These are phyloP conservation scores for Callyntrura sp. DNA, from an alignment of 2,888 invertebrate species.

Conservation along the genomic window DNA sequence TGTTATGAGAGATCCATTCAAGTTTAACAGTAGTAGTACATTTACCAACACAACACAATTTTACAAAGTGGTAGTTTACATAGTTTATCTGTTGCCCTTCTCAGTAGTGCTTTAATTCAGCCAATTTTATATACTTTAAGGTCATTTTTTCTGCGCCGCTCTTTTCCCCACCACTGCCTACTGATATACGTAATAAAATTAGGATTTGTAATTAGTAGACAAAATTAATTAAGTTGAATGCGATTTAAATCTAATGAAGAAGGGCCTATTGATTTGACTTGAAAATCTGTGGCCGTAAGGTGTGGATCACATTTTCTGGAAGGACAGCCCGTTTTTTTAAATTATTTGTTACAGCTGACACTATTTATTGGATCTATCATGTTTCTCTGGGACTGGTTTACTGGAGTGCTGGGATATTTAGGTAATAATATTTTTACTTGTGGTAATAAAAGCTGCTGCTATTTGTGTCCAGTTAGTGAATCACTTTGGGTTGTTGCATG, in stretches of 20 bases:
- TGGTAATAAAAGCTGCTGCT: too few relatives aligned
- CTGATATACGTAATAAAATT: neutral
- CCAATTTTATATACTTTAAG: conserved; percentile 59
- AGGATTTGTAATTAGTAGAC: neutral
- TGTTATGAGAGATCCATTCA: conserved; percentile 40
- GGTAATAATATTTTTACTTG: conserved; percentile 88
- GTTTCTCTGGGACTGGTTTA: conserved; percentile 99
- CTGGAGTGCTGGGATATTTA: conserved; percentile 96
- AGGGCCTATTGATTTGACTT: conserved; percentile 61
- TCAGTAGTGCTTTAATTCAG: conserved; percentile 57
- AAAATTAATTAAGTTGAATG: conserved; percentile 32
- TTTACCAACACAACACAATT: neutral
- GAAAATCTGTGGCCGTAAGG: conserved; percentile 52
- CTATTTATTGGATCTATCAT: conserved; percentile 86
- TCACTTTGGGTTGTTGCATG: too few relatives aligned
- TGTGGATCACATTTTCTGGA: neutral
- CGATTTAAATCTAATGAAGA: conserved; percentile 53
- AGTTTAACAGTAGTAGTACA: conserved; percentile 54
- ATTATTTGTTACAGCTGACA: conserved; percentile 55
- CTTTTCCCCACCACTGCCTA: conserved; percentile 7
- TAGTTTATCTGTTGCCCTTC: conserved; percentile 47
- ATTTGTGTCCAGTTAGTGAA: too few relatives aligned
- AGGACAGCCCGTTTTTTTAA: neutral
- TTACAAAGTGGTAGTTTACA: conserved; percentile 19
- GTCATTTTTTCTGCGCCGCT: conserved; percentile 62